Evolutionary conservation across 2,113 vertebrate genomes (phyloP).

Genomic region (Paedocypris sp.): DNA sequence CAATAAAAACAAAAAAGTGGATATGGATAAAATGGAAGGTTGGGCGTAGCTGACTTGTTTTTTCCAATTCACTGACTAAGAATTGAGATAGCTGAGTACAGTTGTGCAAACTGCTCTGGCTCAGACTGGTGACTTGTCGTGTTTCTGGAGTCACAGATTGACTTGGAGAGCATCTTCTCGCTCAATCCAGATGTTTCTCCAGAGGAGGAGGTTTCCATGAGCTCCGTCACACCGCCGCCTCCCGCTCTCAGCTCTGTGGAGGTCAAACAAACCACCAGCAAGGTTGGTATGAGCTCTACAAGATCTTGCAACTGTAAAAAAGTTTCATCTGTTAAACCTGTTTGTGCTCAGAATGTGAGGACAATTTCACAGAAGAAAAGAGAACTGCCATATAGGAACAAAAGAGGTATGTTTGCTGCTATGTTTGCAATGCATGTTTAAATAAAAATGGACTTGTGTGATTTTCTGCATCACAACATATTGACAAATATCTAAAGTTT

Average conservation of each 20-base stretch:
- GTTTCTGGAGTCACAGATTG: slow-evolving; percentile 67
- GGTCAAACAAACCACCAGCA: slow-evolving; percentile 90
- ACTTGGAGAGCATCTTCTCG: slow-evolving; percentile 94
- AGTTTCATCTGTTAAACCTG: not conserved
- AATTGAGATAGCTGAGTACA: not conserved
- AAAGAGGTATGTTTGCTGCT: slow-evolving; percentile 70
- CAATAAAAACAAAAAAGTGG: no score
- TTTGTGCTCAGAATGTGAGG: slow-evolving; percentile 71
- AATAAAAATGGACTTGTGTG: no score
- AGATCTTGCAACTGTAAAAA: not conserved
- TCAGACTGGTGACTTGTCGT: no score
- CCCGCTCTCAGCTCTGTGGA: slow-evolving; percentile 69
- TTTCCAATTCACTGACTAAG: not conserved
- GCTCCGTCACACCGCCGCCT: slow-evolving; percentile 78
- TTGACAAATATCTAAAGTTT: no score
- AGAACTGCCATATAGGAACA: slow-evolving; percentile 79
- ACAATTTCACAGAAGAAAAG: slow-evolving; percentile 74
- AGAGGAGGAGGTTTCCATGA: slow-evolving; percentile 81
- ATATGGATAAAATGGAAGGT: no score
- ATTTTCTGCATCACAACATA: no score
- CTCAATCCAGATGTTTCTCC: slow-evolving; percentile 88
- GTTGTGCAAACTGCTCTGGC: no score
- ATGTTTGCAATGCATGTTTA: no score
- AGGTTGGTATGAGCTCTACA: slow-evolving; percentile 62
- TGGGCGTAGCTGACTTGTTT: no score